Base-by-base conservation (phyloP, 2,888 invertebrate genomes). In the Periphyllus acericola region DNA sequence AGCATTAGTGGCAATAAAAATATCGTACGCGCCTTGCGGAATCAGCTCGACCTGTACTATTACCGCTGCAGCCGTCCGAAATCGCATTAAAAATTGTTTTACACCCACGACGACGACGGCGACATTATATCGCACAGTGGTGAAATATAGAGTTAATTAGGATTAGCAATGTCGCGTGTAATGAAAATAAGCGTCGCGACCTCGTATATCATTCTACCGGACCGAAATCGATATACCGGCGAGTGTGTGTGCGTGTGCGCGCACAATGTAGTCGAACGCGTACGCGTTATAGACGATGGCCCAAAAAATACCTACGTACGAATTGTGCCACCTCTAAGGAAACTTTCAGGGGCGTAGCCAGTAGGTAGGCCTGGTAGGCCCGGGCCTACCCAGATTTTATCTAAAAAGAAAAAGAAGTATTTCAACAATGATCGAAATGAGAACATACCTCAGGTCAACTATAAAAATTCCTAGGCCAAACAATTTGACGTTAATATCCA, bases 81-180 rank as follows among this genome's bases (percentile, higher is more conserved):
- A 21, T 52, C 52, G 71, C 17, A 34, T 72, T 72, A 34, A 83
- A 83, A 83, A 83, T 83, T 36, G 83, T 36, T 83, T 83, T 74
- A 55, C 5, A 74, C 36, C 19, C 19, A 11, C n/a, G 19, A 19
- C 75, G 83, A 34, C n/a, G 19, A 19, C 75, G 83, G n/a, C n/a
- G 83, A 75, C 60, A n/a, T 84, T 40, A 76, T 66, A 84, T 66
- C 75, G 76, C 32, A 46, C 66, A 46, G 74, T 21, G 55, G 60
- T 83, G 83, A 84, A 84, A 84, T 84, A 84, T 84, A 86, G 52
- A 80, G 79, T 86, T 86, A 86, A 86, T 79, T 86, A 86, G 52
- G 79, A 86, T 86, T 86, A 86, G 80, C 86, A 55, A 86, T 86
- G 72, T 86, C 79, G 86, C 86, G 79, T 60, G 86, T 86, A 86